Evolutionary conservation across 2,113 vertebrate genomes (phyloP).

Genomic region (Brachyhypopomus gauderio): DNA sequence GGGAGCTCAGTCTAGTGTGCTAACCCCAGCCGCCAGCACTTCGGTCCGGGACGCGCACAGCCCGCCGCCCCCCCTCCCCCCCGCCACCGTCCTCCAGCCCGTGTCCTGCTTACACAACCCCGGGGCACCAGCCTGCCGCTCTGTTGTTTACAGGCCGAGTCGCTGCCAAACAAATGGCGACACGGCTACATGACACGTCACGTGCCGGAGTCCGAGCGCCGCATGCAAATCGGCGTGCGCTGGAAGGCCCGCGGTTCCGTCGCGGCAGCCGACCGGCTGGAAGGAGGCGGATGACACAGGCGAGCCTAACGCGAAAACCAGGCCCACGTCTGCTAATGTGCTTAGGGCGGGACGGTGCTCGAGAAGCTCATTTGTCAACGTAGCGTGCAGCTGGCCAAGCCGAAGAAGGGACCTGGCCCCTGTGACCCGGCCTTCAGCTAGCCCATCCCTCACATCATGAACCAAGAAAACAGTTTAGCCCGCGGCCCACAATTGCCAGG

Average conservation of each 20-base stretch:
- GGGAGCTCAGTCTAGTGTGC: not conserved
- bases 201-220: too few relatives aligned
- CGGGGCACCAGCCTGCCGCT: constrained; percentile 54
- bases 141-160: constrained; percentile 69
- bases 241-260: constrained; percentile 29
- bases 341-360: constrained; percentile 60
- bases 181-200: too few relatives aligned
- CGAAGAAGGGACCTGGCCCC: constrained; percentile 46
- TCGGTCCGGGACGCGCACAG: not conserved
- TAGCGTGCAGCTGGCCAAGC: constrained; percentile 50
- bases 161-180: constrained; percentile 27
- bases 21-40: not conserved
- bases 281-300: constrained; percentile 57
- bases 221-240: constrained; percentile 61
- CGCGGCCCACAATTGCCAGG: constrained; percentile 6
- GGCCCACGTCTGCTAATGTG: constrained; percentile 65
- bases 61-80: not conserved
- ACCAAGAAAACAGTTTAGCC: constrained; percentile 51
- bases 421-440: constrained; percentile 52
- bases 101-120: constrained; percentile 60
- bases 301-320: constrained; percentile 62
- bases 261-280: constrained; percentile 55
- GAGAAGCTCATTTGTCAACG: constrained; percentile 68
- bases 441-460: constrained; percentile 41
- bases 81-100: constrained; percentile 51